Conservation (phyloP, 2,797 vertebrate genomes). For the Aulostomus chinensis region DNA sequence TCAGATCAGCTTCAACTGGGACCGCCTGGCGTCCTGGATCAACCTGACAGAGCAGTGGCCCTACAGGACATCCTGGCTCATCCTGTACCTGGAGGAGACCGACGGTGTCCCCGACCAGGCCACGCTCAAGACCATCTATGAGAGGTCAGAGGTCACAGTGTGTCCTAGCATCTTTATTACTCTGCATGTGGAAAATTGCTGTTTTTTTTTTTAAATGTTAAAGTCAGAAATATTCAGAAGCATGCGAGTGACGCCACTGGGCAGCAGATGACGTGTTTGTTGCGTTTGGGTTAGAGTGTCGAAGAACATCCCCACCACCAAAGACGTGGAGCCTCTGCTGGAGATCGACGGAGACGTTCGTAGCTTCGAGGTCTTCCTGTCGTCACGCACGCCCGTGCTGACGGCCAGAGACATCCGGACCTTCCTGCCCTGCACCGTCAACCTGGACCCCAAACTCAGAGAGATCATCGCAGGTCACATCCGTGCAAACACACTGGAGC, state of each 20-base stretch:
- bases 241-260: no score
- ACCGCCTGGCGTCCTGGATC: slow-evolving; percentile 96
- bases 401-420: slow-evolving; percentile 90
- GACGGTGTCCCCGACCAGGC: slow-evolving; percentile 90
- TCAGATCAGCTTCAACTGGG: slow-evolving; percentile 97
- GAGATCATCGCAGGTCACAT: slow-evolving; percentile 92
- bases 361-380: slow-evolving; percentile 97
- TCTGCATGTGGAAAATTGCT: no score
- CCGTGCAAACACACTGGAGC: no score
- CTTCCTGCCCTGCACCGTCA: slow-evolving; percentile 95
- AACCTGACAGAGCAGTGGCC: slow-evolving; percentile 99
- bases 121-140: slow-evolving; percentile 92
- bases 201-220: no score
- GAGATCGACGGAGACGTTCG: slow-evolving; percentile 96
- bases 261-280: no score
- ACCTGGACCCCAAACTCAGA: slow-evolving; percentile 93
- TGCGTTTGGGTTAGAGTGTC: slow-evolving; percentile 81
- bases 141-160: slow-evolving; percentile 85
- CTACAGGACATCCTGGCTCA: slow-evolving; percentile 95
- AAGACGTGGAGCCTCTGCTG: slow-evolving; percentile 96
- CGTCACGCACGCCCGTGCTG: slow-evolving; percentile 93
- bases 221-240: no score
- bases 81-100: slow-evolving; percentile 93
- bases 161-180: no score
- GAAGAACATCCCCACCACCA: slow-evolving; percentile 96